Conservation (phyloP, 1,140 invertebrate genomes). For the Trichonephila inaurata region DNA sequence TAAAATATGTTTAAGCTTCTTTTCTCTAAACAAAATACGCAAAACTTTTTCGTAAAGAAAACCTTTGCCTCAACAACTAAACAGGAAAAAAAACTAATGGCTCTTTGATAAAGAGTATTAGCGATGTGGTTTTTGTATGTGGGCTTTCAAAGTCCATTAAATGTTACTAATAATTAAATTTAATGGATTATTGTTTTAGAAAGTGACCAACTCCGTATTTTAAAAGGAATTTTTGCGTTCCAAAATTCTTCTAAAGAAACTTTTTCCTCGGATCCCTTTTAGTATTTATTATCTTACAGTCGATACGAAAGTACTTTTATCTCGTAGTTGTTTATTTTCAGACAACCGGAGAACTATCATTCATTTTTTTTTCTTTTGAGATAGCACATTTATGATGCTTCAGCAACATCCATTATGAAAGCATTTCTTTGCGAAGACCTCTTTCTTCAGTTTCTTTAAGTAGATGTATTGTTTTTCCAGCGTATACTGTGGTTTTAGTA, state of each 20-base stretch:
- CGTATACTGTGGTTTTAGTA: slow-evolving; percentile 17
- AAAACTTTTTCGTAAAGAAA: slow-evolving; percentile 33
- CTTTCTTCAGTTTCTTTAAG: slow-evolving; percentile 69
- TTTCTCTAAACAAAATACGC: background rate
- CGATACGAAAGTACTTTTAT: slow-evolving; percentile 51
- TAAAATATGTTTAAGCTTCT: slow-evolving; percentile 9
- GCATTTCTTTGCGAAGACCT: slow-evolving; percentile 48
- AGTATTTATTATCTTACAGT: slow-evolving; percentile 53
- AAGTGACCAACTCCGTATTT: slow-evolving; percentile 60
- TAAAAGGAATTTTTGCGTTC: slow-evolving; percentile 56
- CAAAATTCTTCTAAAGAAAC: slow-evolving; percentile 21
- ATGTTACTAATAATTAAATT: slow-evolving; percentile 69
- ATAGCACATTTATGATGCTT: slow-evolving; percentile 69
- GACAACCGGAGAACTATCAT: slow-evolving; percentile 54
- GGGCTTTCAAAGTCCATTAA: slow-evolving; percentile 43
- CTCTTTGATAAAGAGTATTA: slow-evolving; percentile 50
- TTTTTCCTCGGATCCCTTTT: background rate
- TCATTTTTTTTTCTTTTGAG: slow-evolving; percentile 42
- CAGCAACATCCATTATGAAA: slow-evolving; percentile 68
- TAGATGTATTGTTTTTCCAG: slow-evolving; percentile 66
- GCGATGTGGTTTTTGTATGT: slow-evolving; percentile 1
- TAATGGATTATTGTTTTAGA: slow-evolving; percentile 33
- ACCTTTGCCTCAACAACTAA: slow-evolving; percentile 17
- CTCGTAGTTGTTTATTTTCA: slow-evolving; percentile 66
- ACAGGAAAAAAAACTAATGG: slow-evolving; percentile 38